These are phyloP conservation scores for Dromiciops gliroides DNA, from an alignment of 2,113 vertebrate species.

Conservation along the genomic window DNA sequence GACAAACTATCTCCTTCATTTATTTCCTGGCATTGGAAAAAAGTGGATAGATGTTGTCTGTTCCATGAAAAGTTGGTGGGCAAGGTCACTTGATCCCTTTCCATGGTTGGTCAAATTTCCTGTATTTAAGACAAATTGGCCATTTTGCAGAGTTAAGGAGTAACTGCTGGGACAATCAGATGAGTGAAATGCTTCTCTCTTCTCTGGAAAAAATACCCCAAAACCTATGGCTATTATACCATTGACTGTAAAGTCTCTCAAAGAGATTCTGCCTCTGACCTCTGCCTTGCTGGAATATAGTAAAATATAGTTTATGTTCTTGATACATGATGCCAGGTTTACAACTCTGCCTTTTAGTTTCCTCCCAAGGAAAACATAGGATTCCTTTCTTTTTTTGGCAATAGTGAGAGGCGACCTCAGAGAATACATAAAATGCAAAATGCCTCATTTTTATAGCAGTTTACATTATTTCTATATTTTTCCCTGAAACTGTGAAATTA, in stretches of 20 bases:
- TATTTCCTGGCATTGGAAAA: background rate
- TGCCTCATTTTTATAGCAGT: slow-evolving; percentile 49
- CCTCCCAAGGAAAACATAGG: slow-evolving; percentile 31
- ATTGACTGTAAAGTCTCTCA: slow-evolving; percentile 69
- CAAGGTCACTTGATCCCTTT: background rate
- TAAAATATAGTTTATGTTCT: slow-evolving; percentile 59
- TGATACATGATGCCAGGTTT: slow-evolving; percentile 41
- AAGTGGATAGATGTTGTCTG: background rate
- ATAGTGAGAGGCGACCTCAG: slow-evolving; percentile 57
- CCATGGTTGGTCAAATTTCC: background rate
- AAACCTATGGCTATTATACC: slow-evolving; percentile 58
- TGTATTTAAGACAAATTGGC: background rate
- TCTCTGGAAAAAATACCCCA: slow-evolving; percentile 41
- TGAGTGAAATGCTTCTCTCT: slow-evolving; percentile 37
- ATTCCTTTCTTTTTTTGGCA: slow-evolving; percentile 60
- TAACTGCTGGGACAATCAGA: slow-evolving; percentile 11
- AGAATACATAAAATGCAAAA: slow-evolving; percentile 66
- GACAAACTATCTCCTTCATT: background rate
- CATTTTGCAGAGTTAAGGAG: background rate
- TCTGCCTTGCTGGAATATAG: slow-evolving; percentile 59
- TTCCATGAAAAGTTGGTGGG: background rate
- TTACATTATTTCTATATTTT: slow-evolving; percentile 60
- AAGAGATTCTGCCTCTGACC: slow-evolving; percentile 38
- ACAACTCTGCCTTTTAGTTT: slow-evolving; percentile 41
- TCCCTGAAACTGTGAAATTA: slow-evolving; percentile 67